Conservation (phyloP, 2,888 invertebrate genomes). For the Caenorhabditis zanzibari region DNA sequence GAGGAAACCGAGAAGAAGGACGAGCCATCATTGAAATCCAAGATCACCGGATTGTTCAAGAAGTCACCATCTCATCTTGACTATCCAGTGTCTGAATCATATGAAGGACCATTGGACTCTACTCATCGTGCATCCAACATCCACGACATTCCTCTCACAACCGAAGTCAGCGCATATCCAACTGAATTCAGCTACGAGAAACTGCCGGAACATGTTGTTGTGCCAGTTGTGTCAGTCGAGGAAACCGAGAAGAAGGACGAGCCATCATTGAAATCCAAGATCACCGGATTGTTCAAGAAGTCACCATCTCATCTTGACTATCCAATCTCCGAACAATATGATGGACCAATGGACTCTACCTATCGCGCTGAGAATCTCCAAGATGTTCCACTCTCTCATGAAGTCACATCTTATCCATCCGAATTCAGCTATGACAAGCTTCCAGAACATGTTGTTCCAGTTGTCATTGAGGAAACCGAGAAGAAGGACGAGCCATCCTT, state of each 20-base stretch:
- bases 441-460: conserved; percentile 14
- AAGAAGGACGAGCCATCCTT: too few relatives aligned
- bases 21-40: conserved; percentile 24
- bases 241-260: conserved; percentile 51
- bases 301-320: too few relatives aligned
- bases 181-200: conserved; percentile 62
- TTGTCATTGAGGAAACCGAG: too few relatives aligned
- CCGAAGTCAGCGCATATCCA: conserved; percentile 62
- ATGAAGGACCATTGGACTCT: conserved; percentile 66
- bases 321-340: too few relatives aligned
- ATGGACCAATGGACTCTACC: too few relatives aligned
- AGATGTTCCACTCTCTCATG: conserved; percentile 8
- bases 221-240: conserved; percentile 43
- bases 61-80: conserved; percentile 65
- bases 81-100: conserved; percentile 67
- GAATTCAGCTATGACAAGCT: conserved; percentile 27
- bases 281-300: too few relatives aligned
- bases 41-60: conserved; percentile 49
- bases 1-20: conserved; percentile 32
- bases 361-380: too few relatives aligned
- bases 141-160: conserved; percentile 56
- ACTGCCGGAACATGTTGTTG: conserved; percentile 25
- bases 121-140: conserved; percentile 54
- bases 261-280: not conserved
- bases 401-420: conserved; percentile 28